Evolutionary conservation across 2,888 invertebrate genomes (phyloP).

Genomic region (Apoda limacodes): DNA sequence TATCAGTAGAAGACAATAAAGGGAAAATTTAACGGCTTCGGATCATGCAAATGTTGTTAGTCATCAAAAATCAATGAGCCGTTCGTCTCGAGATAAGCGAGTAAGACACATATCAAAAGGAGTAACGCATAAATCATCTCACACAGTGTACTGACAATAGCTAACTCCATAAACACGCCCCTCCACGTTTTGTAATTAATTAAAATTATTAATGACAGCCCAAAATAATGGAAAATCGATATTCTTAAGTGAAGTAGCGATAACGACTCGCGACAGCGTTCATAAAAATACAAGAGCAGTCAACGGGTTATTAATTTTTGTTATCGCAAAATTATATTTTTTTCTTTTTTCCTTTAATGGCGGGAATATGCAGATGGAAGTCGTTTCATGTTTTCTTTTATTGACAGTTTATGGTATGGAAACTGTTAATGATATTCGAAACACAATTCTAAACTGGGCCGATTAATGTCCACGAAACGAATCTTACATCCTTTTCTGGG

Average conservation of each 20-base stretch:
- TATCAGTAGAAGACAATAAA: too few relatives aligned
- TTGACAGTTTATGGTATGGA: constrained; percentile 65
- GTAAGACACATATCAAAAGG: constrained; percentile 27
- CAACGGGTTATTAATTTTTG: constrained; percentile 55
- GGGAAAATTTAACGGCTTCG: too few relatives aligned
- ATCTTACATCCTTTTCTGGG: too few relatives aligned
- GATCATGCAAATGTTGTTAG: too few relatives aligned
- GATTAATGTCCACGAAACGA: constrained; percentile 31
- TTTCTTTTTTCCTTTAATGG: constrained; percentile 45
- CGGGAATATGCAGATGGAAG: constrained; percentile 53
- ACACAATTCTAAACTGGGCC: constrained; percentile 40
- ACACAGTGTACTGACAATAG: constrained; percentile 38
- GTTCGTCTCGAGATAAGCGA: constrained; percentile 28
- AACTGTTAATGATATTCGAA: constrained; percentile 51
- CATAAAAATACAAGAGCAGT: constrained; percentile 30
- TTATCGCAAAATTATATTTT: constrained; percentile 29
- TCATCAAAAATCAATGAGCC: constrained; percentile 61
- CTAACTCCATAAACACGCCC: constrained; percentile 36
- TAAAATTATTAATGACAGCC: constrained; percentile 63
- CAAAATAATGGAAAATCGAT: constrained; percentile 61
- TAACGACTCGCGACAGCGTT: neutral
- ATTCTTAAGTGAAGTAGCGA: constrained; percentile 22
- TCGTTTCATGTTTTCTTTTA: constrained; percentile 55
- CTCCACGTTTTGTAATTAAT: constrained; percentile 45
- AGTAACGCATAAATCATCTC: constrained; percentile 53